phyloP scores from a whole-genome alignment of 2,113 vertebrate species.

The Hyaena hyaena region DNA sequence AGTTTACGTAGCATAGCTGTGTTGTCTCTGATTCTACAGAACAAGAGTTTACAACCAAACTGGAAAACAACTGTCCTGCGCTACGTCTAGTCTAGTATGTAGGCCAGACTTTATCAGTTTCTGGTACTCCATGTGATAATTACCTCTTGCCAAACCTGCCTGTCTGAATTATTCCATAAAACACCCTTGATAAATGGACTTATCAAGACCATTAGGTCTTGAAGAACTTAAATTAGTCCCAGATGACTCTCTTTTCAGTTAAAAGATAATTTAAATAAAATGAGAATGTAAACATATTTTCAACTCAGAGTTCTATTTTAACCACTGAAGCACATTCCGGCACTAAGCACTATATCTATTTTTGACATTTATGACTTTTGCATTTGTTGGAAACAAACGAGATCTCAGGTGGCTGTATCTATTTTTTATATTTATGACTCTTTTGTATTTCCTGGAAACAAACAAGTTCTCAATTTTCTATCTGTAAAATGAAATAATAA shows the following conservation, averaged over 20 bases:
- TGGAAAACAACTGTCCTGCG: conserved; percentile 11
- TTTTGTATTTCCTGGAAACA: conserved; percentile 72
- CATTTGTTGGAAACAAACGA: conserved; percentile 68
- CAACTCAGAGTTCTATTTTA: conserved; percentile 75
- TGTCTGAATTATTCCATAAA: conserved; percentile 82
- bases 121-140: conserved; percentile 76
- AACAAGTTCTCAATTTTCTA: conserved; percentile 60
- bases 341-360: conserved; percentile 81
- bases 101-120: conserved; percentile 72
- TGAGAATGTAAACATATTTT: conserved; percentile 87
- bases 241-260: conserved; percentile 82
- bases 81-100: not conserved
- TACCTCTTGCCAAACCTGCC: conserved; percentile 76
- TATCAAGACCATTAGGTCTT: conserved; percentile 80
- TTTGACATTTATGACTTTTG: conserved; percentile 83
- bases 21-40: conserved; percentile 6
- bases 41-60: conserved; percentile 16
- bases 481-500: conserved; percentile 68
- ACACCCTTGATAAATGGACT: conserved; percentile 82
- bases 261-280: conserved; percentile 85
- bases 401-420: conserved; percentile 74
- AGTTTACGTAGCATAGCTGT: not conserved
- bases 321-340: conserved; percentile 74
- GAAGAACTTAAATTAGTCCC: conserved; percentile 84
- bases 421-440: conserved; percentile 73